These are phyloP conservation scores for Galerucella nymphaeae DNA, from an alignment of 2,888 invertebrate genomes.

Conservation along the genomic window DNA sequence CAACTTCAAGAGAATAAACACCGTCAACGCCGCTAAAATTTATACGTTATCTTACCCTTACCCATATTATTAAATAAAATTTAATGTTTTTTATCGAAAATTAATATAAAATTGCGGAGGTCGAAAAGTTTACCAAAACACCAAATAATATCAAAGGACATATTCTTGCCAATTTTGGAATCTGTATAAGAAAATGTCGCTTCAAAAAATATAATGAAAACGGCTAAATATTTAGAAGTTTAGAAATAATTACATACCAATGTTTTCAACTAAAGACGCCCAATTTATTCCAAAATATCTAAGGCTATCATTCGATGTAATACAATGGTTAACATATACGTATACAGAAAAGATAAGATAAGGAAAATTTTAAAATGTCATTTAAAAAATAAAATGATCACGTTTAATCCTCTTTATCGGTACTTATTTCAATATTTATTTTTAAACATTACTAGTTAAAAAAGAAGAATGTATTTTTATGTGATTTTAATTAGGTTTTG, in stretches of 20 bases:
- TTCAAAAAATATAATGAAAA: not conserved
- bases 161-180: not conserved
- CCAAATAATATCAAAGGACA: not conserved
- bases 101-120: too few relatives aligned
- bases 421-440: not conserved
- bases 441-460: not conserved
- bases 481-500: too few relatives aligned
- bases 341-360: conserved; percentile 1
- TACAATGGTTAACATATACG: not conserved
- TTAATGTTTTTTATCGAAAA: too few relatives aligned
- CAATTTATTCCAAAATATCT: not conserved
- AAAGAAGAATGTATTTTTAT: not conserved
- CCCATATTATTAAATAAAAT: too few relatives aligned
- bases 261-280: not conserved
- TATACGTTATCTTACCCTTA: too few relatives aligned
- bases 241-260: not conserved
- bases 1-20: too few relatives aligned
- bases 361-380: not conserved
- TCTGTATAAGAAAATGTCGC: conserved; percentile 1
- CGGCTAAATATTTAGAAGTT: not conserved
- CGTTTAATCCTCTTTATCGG: not conserved
- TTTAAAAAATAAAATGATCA: not conserved
- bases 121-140: too few relatives aligned
- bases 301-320: not conserved
- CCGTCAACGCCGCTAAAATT: too few relatives aligned